These are phyloP conservation scores for Caenorhabditis brenneri DNA, from an alignment of 1,140 invertebrate genomes.

Conservation along the genomic window DNA sequence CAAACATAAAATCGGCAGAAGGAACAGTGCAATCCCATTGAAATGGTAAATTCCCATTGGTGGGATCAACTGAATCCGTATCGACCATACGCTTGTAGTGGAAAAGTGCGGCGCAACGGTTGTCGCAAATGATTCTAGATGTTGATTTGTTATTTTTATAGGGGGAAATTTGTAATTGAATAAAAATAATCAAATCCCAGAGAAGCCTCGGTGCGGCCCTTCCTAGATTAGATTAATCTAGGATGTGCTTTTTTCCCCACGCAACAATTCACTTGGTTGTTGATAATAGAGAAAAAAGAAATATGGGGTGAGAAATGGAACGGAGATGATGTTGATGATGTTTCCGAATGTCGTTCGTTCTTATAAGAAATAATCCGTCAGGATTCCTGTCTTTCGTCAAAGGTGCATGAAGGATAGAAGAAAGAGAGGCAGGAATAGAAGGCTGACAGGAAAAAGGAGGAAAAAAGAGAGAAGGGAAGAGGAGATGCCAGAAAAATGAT, in stretches of 20 bases:
- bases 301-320: too few relatives aligned
- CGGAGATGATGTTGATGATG: not conserved
- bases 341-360: constrained; percentile 34
- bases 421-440: not conserved
- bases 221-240: constrained; percentile 36
- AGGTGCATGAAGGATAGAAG: constrained; percentile 6
- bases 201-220: constrained; percentile 6
- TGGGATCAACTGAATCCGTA: constrained; percentile 21
- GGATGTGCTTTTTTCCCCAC: not conserved
- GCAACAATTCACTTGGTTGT: not conserved
- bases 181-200: not conserved
- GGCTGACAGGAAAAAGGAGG: constrained; percentile 5
- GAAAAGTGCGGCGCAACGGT: constrained; percentile 16
- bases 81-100: constrained; percentile 34
- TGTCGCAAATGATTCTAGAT: constrained; percentile 16
- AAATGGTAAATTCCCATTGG: constrained; percentile 31
- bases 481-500: not conserved
- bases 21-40: constrained; percentile 59
- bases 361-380: constrained; percentile 13
- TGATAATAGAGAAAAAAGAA: not conserved
- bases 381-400: constrained; percentile 22
- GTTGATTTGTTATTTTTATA: not conserved
- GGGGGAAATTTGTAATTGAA: constrained; percentile 7
- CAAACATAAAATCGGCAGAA: constrained; percentile 60
- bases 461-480: not conserved